A percentile compares a stretch with the other conserved stretches of the same genome.
phyloP scores from a whole-genome alignment of 64 coral and sea anemone genomes.

The Acropora tenuis region DNA sequence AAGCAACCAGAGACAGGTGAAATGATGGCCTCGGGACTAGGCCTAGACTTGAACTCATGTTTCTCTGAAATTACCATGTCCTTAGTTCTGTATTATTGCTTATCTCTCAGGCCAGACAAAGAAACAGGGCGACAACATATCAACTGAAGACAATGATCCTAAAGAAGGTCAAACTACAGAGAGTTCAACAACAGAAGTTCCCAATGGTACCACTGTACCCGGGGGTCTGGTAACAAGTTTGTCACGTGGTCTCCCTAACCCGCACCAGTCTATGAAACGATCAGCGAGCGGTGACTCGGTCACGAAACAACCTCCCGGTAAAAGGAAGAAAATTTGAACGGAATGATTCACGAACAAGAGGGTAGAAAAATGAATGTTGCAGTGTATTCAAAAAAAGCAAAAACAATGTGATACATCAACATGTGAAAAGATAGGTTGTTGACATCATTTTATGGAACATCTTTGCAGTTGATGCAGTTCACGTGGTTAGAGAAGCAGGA shows the following conservation, averaged over 20 bases:
- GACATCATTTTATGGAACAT: too few relatives aligned
- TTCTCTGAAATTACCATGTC: not conserved
- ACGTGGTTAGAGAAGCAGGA: too few relatives aligned
- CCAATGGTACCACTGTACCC: not conserved
- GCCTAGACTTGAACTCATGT: too few relatives aligned
- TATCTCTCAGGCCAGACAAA: not conserved
- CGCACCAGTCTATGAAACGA: constrained; percentile 25
- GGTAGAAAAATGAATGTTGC: not conserved
- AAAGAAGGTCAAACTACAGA: not conserved
- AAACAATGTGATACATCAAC: too few relatives aligned
- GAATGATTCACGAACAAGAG: not conserved
- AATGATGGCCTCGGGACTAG: too few relatives aligned
- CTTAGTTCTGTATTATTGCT: not conserved
- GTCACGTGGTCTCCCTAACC: constrained; percentile 12
- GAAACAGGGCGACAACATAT: constrained; percentile 6
- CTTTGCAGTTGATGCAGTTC: too few relatives aligned
- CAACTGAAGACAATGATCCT: not conserved
- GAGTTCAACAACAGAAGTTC: not conserved
- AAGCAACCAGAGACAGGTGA: too few relatives aligned
- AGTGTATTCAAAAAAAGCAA: too few relatives aligned
- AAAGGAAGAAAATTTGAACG: constrained; percentile 42
- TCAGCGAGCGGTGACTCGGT: not conserved
- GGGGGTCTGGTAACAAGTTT: not conserved
- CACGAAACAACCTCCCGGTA: constrained; percentile 52
- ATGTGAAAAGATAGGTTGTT: too few relatives aligned